Base-by-base conservation (phyloP, 2,888 invertebrate genomes). In the Lordiphosa fenestrarum region DNA sequence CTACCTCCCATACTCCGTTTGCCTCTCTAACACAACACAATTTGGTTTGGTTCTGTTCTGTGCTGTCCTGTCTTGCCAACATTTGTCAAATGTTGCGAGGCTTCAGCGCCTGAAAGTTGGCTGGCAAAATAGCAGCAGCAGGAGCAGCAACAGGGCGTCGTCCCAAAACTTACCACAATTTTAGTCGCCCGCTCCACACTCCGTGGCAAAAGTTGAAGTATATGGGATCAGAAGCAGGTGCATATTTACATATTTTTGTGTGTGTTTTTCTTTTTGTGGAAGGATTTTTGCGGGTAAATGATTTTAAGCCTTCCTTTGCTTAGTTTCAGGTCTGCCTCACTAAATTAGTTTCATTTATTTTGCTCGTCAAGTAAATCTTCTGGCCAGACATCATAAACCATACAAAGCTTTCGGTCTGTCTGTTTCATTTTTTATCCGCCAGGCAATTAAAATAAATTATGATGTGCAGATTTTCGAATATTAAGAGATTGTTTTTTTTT, bases 361-460 rank as follows among this genome's bases (percentile, higher is more conserved):
- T 59, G 37, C 46, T 44, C 30, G 68, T 15, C 82, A 74, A 74
- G 78, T 84, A 82, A 78, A 82, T 81, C 77, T 58, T 50, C 59
- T 60, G 57, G 60, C 73, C 75, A 82, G 82, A 80, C 85, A 84
- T 73, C 81, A 84, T 82, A 82, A 82, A 82, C 85, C 75, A 78
- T 75, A 54, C 65, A 61, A 61, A 70, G 77, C 83, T 71, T 75
- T 69, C 49, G 38, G 46, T 4, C 19, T 53, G 64, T 63, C 65
- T 54, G 59, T 69, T 54, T 70, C 70, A 83, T 78, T 83, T 78
- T 83, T 78, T 80, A 71, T 63, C 69, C 19, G n/a, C n/a, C n/a
- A n/a, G n/a, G 86, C 87, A 87, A 87, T 87, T 87, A 86, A 86
- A 87, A 86, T 87, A 87, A 87, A 86, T 87, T 87, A 87, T 87